Evolutionary conservation across 2,797 vertebrate genomes (phyloP), one percentile per base, ranked within the genome.

Genomic region (Lepus oiostolus): DNA sequence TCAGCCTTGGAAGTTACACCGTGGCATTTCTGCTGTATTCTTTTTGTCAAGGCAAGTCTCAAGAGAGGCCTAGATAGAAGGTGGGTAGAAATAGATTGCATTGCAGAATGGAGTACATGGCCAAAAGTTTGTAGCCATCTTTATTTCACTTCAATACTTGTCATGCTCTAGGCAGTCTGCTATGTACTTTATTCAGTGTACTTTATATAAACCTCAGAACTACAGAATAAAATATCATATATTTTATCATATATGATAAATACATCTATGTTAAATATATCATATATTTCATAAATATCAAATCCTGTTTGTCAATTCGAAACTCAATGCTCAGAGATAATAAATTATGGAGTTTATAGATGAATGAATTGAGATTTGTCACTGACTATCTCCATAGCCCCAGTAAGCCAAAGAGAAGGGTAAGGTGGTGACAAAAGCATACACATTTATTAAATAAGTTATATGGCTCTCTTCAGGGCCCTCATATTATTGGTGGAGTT

Each of bases 251-350:
- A 47, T 9, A 47, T 47, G 42, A 8, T 47, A 47, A 42, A 42
- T 42, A 42, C 1, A 42, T 42, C 42, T 42, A 42, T 42, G 42
- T 42, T 42, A 42, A 42, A 42, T 42, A 42, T 42, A 42, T 8
- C 42, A 42, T 42, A 42, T 42, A 7, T 42, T 7, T 42, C 42
- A 42, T 42, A 42, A 42, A 42, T 76, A 58, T 35, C 4, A 16
- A 35, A 71, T 71, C 24, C 9, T 60, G 28, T 79, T 76, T 71
- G 58, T 94, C 62, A 50, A 35, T 5, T 63, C 63, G 83, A 52
- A 93, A 84, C 28, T 72, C 88, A 35, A 79, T 90, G 65, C 62
- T 88, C 28, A 91, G 60, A 75, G 28, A 62, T 84, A 76, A 4
- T 76, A 65, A 30, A 52, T 79, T 65, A 21, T 35, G 26, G 32